Evolutionary conservation across 2,888 invertebrate genomes (phyloP), one percentile per base, ranked within the genome.

Genomic region (Drosophila mulleri): DNA sequence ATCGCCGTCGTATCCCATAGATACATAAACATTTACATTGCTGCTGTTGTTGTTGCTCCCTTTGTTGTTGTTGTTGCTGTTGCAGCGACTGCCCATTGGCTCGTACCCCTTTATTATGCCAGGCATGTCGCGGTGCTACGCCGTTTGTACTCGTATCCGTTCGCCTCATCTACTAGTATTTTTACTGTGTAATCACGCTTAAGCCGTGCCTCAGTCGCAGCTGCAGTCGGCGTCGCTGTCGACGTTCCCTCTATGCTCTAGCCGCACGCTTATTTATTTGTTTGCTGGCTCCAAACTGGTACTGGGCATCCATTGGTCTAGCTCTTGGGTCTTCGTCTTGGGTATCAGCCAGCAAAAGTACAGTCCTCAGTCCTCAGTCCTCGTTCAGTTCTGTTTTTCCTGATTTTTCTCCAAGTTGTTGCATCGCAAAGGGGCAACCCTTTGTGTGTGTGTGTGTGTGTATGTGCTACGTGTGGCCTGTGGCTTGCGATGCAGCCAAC

Each of bases 231-330:
- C 11, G 47, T 32, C 35, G 26, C 42, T 29, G 66, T 59, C 47
- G 12, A 20, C 42, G 47, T 37, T 48, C 67, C 32, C 65, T 65
- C 87, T 87, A 83, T 82, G 73, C 47, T 54, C 65, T 71, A 68
- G 82, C 67, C 78, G 84, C 84, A 84, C 84, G 87, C 88, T 80
- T 84, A 85, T 85, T 85, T 85, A 84, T 85, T 87, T 87, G 88
- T 73, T 87, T 78, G 76, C 37, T 87, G 76, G 84, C 88, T 78
- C 85, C 88, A 85, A 85, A 84, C 84, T 87, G 84, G 84, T 82
- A 80, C 82, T 74, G 80, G 50, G 68, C 78, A 82, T 79, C 83
- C 83, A 81, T 71, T 72, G 65, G 65, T 45, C 71, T 67, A 58
- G 62, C 65, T 52, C 65, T 70, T 52, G 61, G 44, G 39, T 57